phyloP scores from a whole-genome alignment of 2,888 invertebrate species.

The Tillus elongatus region DNA sequence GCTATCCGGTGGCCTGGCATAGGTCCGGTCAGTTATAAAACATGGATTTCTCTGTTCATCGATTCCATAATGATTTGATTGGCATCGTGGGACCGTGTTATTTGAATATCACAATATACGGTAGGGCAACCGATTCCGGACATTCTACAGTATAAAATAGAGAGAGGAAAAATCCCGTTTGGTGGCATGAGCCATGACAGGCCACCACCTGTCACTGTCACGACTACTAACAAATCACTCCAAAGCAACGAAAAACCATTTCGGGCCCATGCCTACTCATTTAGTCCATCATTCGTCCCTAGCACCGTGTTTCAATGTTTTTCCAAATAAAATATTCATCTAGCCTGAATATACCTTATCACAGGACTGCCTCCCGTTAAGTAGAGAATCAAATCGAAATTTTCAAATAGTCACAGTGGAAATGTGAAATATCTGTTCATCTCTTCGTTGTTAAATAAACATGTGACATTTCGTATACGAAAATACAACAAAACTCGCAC shows the following conservation, averaged over 20 bases:
- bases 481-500: too few species aligned
- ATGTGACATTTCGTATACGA: slow-evolving; percentile 1
- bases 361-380: slow-evolving; percentile 1
- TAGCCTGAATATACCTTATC: slow-evolving; percentile 3
- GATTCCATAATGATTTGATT: too few species aligned
- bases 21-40: too few species aligned
- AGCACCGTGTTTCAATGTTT: slow-evolving; percentile 2
- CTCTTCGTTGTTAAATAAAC: neutral
- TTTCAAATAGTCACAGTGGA: neutral
- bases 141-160: too few species aligned
- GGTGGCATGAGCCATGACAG: too few species aligned
- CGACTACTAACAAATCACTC: slow-evolving; percentile 1
- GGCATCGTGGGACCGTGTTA: too few species aligned
- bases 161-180: too few species aligned
- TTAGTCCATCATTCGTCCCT: slow-evolving; percentile 23
- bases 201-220: slow-evolving; percentile 1
- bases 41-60: too few species aligned
- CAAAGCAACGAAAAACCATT: slow-evolving; percentile 31
- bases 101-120: too few species aligned
- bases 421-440: slow-evolving; percentile 1
- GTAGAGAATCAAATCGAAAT: neutral
- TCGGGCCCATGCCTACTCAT: slow-evolving; percentile 25
- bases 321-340: too few species aligned
- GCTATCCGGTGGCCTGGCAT: too few species aligned
- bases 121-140: too few species aligned